Base-by-base conservation (phyloP, 1,140 invertebrate species). In the Drosophila aff. region DNA sequence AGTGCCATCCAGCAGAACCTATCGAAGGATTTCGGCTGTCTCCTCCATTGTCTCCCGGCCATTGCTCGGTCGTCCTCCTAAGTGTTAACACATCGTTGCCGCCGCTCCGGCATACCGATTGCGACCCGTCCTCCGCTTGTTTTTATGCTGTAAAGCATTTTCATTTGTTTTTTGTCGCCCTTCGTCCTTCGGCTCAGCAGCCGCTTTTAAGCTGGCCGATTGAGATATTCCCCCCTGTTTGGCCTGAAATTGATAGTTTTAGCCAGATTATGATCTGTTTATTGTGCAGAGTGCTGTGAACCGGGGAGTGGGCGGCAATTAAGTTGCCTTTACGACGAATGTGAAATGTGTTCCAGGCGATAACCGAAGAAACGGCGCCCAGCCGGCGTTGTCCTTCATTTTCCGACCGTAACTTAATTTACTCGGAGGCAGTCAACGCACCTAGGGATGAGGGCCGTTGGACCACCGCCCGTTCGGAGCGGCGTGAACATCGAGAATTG, bases 221-320 rank as follows among this genome's bases (percentile, higher is more conserved):
- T 73, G 71, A 71, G 64, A 71, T 71, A 33, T 58, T 47, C 36
- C 50, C 36, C 58, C 63, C 72, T 81, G 44, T 82, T 78, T 82
- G 68, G 68, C 59, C 72, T 60, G 53, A 83, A 83, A 83, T 83
- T 83, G 81, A 83, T 83, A 83, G 81, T 85, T 85, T 81, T 63
- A 81, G 74, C 81, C 74, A 78, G 82, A 85, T 85, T 85, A 85
- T 85, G 79, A 85, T 85, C 82, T 85, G 82, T 85, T 85, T 85
- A 85, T 81, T 85, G 74, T 78, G 78, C 77, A 73, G 71, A 79
- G 71, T 66, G 76, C 76, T 76, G 75, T 69, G 57, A 77, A 62
- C 68, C 63, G 55, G 33, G 31, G 65, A 81, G 55, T 76, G 72
- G 75, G 64, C 50, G 65, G 74, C 81, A 83, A 76, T 83, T 83